These are phyloP conservation scores for Elegia similella DNA, from an alignment of 2,888 invertebrate species.

Conservation along the genomic window DNA sequence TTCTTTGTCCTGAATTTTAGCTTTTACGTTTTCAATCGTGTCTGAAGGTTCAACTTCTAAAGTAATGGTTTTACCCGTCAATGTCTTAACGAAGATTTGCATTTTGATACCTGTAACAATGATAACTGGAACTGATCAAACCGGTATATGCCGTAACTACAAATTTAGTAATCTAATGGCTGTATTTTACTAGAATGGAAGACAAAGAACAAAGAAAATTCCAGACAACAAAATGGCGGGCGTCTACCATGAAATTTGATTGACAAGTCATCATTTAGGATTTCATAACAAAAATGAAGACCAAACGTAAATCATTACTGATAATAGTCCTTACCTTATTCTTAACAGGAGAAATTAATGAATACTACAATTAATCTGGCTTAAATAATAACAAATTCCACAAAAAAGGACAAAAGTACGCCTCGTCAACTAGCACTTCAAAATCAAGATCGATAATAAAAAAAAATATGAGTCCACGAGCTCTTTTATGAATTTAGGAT, in stretches of 20 bases:
- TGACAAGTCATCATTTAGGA: neutral
- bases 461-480: neutral
- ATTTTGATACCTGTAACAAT: slow-evolving; percentile 59
- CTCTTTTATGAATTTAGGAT: neutral
- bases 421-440: neutral
- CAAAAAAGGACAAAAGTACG: neutral
- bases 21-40: slow-evolving; percentile 41
- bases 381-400: neutral
- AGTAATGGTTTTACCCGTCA: slow-evolving; percentile 49
- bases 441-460: neutral
- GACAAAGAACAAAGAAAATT: slow-evolving; percentile 65
- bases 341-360: neutral
- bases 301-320: neutral
- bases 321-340: neutral
- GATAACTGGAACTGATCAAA: slow-evolving; percentile 32
- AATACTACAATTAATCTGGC: neutral
- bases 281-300: neutral
- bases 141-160: slow-evolving; percentile 29
- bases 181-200: slow-evolving; percentile 28
- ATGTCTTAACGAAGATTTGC: slow-evolving; percentile 48
- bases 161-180: slow-evolving; percentile 37
- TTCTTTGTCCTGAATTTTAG: slow-evolving; percentile 36
- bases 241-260: slow-evolving; percentile 39
- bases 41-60: slow-evolving; percentile 42
- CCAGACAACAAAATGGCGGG: slow-evolving; percentile 74